phyloP scores from a whole-genome alignment of 2,797 vertebrate genomes.

The Tokudaia muenninki region DNA sequence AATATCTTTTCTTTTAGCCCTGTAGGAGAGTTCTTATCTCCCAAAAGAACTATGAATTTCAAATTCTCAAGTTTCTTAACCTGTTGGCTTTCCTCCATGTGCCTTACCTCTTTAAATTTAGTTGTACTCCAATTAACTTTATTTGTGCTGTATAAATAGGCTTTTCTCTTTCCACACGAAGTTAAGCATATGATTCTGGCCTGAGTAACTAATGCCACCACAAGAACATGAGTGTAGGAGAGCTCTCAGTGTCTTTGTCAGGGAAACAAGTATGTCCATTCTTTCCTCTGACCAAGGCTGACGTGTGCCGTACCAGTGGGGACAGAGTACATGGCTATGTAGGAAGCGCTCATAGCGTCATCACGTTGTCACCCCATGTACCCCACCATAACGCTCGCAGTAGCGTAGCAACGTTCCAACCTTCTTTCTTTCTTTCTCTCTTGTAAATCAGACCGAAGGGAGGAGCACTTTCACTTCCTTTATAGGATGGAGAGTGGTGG shows the following conservation, averaged over 20 bases:
- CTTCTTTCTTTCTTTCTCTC: constrained; percentile 90
- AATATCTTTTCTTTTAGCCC: constrained; percentile 4
- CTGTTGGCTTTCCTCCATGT: neutral
- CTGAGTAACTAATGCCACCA: neutral
- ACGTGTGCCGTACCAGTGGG: neutral
- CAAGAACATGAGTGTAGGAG: neutral
- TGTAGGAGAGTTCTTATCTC: constrained; percentile 6
- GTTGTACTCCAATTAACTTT: constrained; percentile 21
- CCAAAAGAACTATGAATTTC: constrained; percentile 40
- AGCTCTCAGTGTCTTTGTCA: constrained; percentile 21
- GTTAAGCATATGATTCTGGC: neutral
- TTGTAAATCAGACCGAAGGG: constrained; percentile 90
- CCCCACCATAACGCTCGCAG: constrained; percentile 80
- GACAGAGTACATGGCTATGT: constrained; percentile 49
- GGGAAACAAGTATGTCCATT: constrained; percentile 13
- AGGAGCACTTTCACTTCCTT: constrained; percentile 91
- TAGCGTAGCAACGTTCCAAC: constrained; percentile 88
- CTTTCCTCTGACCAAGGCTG: constrained; percentile 11
- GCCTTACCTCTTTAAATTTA: constrained; percentile 14
- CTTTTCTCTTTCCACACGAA: constrained; percentile 7
- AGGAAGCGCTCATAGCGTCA: neutral
- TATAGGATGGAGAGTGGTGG: constrained; percentile 90
- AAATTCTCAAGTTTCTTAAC: constrained; percentile 42
- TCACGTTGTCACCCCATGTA: constrained; percentile 71
- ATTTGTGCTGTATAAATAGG: neutral